Conservation (phyloP, 2,797 vertebrate species). For the Hypotaenidia philippensis region DNA sequence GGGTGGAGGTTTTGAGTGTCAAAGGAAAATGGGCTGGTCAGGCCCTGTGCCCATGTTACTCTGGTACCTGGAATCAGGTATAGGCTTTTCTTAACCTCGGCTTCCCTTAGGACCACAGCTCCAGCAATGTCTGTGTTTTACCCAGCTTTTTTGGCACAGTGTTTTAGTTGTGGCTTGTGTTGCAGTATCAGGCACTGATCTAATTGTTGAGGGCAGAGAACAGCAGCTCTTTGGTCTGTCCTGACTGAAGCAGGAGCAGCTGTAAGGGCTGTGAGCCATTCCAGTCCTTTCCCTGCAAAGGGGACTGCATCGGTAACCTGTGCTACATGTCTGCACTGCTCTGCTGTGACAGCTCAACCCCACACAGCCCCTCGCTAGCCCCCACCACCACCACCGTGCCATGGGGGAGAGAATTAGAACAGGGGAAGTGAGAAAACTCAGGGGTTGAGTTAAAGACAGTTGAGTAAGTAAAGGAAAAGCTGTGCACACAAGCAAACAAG, state of each 20-base stretch:
- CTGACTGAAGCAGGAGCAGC: neutral
- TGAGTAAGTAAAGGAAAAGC: no score
- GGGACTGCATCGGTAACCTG: neutral
- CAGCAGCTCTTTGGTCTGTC: rapidly evolving
- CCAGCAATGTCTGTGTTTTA: rapidly evolving
- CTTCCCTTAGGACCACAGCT: neutral
- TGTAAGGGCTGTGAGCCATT: neutral
- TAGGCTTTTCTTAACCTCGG: neutral
- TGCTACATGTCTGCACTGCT: neutral
- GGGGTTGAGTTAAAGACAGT: no score
- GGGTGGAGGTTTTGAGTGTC: neutral
- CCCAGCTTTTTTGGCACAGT: neutral
- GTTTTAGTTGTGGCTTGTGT: neutral
- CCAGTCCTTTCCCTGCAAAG: neutral
- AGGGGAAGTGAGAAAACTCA: no score
- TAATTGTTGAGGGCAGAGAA: neutral
- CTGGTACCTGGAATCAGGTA: no score
- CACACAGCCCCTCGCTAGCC: no score
- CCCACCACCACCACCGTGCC: no score
- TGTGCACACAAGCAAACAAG: no score
- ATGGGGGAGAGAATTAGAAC: no score
- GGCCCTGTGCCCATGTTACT: neutral
- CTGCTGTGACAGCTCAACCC: no score
- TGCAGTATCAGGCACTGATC: neutral
- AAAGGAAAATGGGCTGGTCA: neutral